Evolutionary conservation across 1,140 invertebrate species (phyloP).

Genomic region (Maconellicoccus hirsutus): DNA sequence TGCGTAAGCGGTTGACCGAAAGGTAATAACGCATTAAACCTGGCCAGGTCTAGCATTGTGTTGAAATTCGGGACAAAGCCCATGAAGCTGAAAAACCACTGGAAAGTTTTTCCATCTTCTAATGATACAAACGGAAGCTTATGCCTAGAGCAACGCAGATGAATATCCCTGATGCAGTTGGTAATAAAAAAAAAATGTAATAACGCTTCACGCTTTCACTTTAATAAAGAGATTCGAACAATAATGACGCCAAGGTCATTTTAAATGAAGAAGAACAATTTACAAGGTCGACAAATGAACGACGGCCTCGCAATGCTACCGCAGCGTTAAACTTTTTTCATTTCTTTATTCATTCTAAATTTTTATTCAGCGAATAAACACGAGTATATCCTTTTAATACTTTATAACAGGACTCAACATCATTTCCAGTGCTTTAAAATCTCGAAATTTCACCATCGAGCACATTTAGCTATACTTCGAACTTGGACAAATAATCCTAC

Average conservation of each 20-base stretch:
- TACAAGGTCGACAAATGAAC: conserved; percentile 19
- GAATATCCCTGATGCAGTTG: conserved; percentile 17
- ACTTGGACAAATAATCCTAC: too few relatives aligned
- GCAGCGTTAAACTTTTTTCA: not conserved
- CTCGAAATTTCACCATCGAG: too few relatives aligned
- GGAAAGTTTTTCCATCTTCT: not conserved
- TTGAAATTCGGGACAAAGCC: not conserved
- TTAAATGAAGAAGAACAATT: conserved; percentile 20
- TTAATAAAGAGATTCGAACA: conserved; percentile 21
- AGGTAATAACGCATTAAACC: not conserved
- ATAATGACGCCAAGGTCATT: conserved; percentile 19
- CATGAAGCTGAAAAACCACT: not conserved
- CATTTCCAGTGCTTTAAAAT: too few relatives aligned
- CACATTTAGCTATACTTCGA: too few relatives aligned
- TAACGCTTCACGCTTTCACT: conserved; percentile 19
- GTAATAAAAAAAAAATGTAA: conserved; percentile 16
- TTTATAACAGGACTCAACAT: too few relatives aligned
- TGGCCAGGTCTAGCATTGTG: not conserved
- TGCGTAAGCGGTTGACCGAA: conserved; percentile 14
- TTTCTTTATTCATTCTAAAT: not conserved
- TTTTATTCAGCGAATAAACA: too few relatives aligned
- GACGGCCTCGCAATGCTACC: conserved; percentile 14
- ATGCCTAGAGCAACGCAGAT: not conserved
- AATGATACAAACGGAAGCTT: conserved; percentile 10
- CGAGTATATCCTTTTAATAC: too few relatives aligned